These are phyloP conservation scores for Andrena cerasifolii DNA, from an alignment of 1,140 invertebrate genomes.

Conservation along the genomic window DNA sequence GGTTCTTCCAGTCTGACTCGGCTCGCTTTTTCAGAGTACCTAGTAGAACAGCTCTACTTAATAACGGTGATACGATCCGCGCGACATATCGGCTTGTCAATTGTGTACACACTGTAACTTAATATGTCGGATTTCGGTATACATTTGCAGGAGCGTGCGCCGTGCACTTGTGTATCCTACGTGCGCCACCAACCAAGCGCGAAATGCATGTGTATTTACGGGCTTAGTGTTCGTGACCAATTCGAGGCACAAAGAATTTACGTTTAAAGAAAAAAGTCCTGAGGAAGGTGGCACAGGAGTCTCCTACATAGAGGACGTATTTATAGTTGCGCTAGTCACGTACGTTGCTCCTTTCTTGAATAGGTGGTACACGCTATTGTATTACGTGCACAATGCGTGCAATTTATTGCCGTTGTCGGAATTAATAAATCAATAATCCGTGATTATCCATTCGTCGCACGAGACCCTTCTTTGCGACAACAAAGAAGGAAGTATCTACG, in stretches of 20 bases:
- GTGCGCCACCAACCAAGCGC: background rate
- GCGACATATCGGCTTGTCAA: background rate
- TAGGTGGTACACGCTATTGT: conserved; percentile 5
- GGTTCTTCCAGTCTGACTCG: too few species aligned
- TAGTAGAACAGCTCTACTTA: background rate
- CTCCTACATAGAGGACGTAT: conserved; percentile 46
- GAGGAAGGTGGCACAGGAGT: conserved; percentile 7
- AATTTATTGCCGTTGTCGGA: background rate
- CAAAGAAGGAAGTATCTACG: too few species aligned
- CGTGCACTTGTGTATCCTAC: background rate
- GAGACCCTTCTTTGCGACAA: too few species aligned
- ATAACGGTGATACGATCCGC: background rate
- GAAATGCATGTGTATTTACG: background rate
- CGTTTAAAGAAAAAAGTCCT: conserved; percentile 22
- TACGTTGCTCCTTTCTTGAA: conserved; percentile 30
- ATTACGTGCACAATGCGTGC: background rate
- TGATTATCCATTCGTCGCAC: background rate
- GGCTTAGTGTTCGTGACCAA: background rate
- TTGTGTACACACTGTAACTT: background rate
- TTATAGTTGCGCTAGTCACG: conserved; percentile 39
- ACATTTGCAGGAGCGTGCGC: too few species aligned
- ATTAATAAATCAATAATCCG: background rate
- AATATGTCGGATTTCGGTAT: background rate
- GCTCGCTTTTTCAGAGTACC: too few species aligned
- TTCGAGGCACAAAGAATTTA: conserved; percentile 13